phyloP scores from a whole-genome alignment of 1,140 invertebrate genomes.

The Drosophila serrata region DNA sequence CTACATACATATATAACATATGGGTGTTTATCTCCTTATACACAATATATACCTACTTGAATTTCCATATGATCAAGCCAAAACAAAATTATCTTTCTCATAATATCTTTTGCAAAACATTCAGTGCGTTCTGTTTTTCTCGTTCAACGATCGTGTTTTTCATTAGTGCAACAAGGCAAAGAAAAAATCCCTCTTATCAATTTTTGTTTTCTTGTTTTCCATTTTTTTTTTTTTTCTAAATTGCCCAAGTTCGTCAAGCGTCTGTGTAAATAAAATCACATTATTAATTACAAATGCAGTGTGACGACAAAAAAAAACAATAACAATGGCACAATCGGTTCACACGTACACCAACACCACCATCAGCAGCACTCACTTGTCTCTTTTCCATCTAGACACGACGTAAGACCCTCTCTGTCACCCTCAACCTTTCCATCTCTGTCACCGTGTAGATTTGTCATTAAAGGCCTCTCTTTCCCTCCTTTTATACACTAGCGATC shows the following conservation, averaged over 20 bases:
- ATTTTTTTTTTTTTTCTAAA: conserved; percentile 52
- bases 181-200: conserved; percentile 17
- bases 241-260: conserved; percentile 49
- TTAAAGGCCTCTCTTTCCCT: conserved; percentile 16
- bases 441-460: conserved; percentile 7
- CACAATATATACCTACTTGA: conserved; percentile 21
- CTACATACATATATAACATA: conserved; percentile 10
- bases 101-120: conserved; percentile 15
- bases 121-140: conserved; percentile 13
- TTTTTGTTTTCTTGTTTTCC: conserved; percentile 16
- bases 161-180: conserved; percentile 25
- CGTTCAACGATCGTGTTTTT: conserved; percentile 10
- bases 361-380: conserved; percentile 8
- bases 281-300: conserved; percentile 56
- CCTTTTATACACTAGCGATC: conserved; percentile 1
- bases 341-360: conserved; percentile 28
- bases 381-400: conserved; percentile 13
- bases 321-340: conserved; percentile 36
- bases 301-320: conserved; percentile 36
- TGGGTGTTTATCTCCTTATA: conserved; percentile 8
- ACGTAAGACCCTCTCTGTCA: conserved; percentile 17
- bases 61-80: conserved; percentile 33
- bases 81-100: conserved; percentile 15
- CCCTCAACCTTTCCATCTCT: conserved; percentile 13
- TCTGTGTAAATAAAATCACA: conserved; percentile 41